phyloP scores from a whole-genome alignment of 2,888 invertebrate species.

The Nemotelus pantherinus region DNA sequence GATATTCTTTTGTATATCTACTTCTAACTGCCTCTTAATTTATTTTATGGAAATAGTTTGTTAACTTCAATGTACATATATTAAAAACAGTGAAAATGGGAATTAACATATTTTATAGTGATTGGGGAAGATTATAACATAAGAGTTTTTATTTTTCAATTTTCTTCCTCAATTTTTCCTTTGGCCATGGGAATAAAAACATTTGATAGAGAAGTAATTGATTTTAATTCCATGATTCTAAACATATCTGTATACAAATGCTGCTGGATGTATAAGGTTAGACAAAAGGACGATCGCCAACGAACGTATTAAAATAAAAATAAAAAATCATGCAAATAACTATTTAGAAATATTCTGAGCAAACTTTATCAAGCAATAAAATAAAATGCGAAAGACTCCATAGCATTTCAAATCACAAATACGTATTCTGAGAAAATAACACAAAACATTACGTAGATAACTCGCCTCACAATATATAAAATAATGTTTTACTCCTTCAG shows the following conservation, averaged over 20 bases:
- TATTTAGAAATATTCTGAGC: too few relatives aligned
- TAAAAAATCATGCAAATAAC: too few relatives aligned
- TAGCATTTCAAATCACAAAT: too few relatives aligned
- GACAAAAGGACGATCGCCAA: too few relatives aligned
- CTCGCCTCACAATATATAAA: slow-evolving; percentile 53
- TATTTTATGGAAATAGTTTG: slow-evolving; percentile 10
- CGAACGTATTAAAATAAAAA: too few relatives aligned
- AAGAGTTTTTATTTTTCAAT: too few relatives aligned
- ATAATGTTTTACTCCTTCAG: neutral
- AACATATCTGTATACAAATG: too few relatives aligned
- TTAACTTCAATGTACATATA: neutral
- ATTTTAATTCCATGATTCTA: slow-evolving; percentile 39
- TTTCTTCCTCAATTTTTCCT: neutral
- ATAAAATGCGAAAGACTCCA: too few relatives aligned
- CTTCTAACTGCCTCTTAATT: slow-evolving; percentile 9
- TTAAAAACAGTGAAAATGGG: slow-evolving; percentile 37
- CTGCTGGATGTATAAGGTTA: too few relatives aligned
- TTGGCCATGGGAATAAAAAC: slow-evolving; percentile 36
- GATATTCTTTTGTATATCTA: neutral
- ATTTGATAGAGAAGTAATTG: slow-evolving; percentile 51
- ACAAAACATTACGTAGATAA: slow-evolving; percentile 44
- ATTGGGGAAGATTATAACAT: too few relatives aligned
- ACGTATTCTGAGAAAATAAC: neutral
- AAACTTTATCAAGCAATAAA: too few relatives aligned
- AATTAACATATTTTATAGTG: slow-evolving; percentile 51